Evolutionary conservation across 2,888 invertebrate genomes (phyloP), one percentile per base, ranked within the genome.

Genomic region (Prosopocoilus inquinatus): DNA sequence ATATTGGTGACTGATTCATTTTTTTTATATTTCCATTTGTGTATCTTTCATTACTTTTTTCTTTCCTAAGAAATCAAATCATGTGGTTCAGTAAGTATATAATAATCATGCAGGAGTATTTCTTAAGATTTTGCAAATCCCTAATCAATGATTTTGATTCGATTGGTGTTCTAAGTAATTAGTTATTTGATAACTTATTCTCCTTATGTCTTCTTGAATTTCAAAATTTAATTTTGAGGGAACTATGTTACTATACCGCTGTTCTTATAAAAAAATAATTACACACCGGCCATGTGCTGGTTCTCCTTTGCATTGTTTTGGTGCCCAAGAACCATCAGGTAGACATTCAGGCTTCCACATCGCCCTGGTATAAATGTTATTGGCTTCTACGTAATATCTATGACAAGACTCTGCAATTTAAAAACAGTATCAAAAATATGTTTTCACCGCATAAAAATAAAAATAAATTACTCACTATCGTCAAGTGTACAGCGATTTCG

Each of bases 231-330:
- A 11, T 12, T 38, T 38, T 38, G 38, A 11, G 12, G 9, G 35
- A 9, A n/a, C n/a, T n/a, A n/a, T 34, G 3, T 45, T 53, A 41
- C 39, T 52, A 58, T 57, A 41, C 45, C 47, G n/a, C 47, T 55
- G 43, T 52, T 35, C 20, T 44, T 50, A 47, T 13, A n/a, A 15
- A 12, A 46, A 15, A 50, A 3, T 36, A 50, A 53, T 49, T 62
- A 63, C 67, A 67, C 75, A 84, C 85, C 85, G 81, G 70, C 86
- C 86, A 52, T 77, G 80, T 59, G 81, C 78, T 60, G 75, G 64
- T 65, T 84, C 85, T 35, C 86, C 86, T 75, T 85, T 87, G 70
- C 87, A 87, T 70, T 87, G 87, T 58, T 84, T 84, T 1, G 86
- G 80, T 38, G 81, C 81, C 75, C 80, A 86, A 11, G 73, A 73